Conservation (phyloP, 1,140 invertebrate genomes). For the Adelges cooleyi region DNA sequence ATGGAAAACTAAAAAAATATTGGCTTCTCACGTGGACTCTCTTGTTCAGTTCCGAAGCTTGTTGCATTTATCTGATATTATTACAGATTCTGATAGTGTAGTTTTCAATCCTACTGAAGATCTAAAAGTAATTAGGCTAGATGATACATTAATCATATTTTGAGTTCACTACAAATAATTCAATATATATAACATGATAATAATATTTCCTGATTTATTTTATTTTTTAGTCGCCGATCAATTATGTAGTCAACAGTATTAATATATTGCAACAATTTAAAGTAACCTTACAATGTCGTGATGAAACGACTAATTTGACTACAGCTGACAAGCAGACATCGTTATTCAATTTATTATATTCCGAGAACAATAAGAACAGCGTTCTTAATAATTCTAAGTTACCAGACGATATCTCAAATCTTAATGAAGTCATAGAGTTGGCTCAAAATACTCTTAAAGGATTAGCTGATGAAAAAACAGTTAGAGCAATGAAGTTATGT, state of each 20-base stretch:
- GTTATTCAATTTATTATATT: background rate
- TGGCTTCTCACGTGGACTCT: background rate
- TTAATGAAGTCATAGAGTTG: background rate
- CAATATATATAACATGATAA: too few species aligned
- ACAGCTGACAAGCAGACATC: background rate
- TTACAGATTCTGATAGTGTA: background rate
- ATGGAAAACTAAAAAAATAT: slow-evolving; percentile 9
- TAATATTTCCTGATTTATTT: background rate
- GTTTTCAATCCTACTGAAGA: background rate
- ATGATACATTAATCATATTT: too few species aligned
- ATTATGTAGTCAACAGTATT: slow-evolving; percentile 3
- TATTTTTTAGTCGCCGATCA: slow-evolving; percentile 3
- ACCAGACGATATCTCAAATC: background rate
- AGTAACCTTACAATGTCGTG: background rate
- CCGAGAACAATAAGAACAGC: background rate
- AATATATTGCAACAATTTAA: slow-evolving; percentile 17
- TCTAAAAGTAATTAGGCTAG: background rate
- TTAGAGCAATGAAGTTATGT: slow-evolving; percentile 6
- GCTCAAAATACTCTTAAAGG: background rate
- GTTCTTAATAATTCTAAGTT: background rate
- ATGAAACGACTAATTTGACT: background rate
- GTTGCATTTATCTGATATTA: background rate
- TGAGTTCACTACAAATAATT: too few species aligned
- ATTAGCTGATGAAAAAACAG: background rate
- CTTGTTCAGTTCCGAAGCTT: background rate